Evolutionary conservation across 2,113 vertebrate species (phyloP).

Genomic region (Dicaeum eximium): DNA sequence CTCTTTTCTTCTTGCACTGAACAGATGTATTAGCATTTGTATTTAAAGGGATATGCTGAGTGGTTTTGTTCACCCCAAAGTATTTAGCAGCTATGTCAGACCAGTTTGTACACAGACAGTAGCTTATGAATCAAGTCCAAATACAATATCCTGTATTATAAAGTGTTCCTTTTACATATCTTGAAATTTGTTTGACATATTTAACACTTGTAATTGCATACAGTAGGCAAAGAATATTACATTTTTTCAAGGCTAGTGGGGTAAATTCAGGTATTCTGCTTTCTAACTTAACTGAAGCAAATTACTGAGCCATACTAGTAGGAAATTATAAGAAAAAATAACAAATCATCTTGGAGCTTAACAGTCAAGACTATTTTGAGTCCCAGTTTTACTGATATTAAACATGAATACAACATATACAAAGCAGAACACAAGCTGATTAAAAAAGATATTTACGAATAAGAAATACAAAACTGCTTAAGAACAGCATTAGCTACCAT

Average conservation of each 20-base stretch:
- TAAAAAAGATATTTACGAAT: neutral
- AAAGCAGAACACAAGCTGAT: neutral
- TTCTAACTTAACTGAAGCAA: neutral
- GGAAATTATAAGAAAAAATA: neutral
- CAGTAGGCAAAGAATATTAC: neutral
- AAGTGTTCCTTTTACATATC: constrained; percentile 2
- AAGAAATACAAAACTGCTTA: neutral
- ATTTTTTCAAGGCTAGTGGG: neutral
- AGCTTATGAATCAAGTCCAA: constrained; percentile 47
- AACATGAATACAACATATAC: neutral
- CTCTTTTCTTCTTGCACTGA: constrained; percentile 59
- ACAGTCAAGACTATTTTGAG: neutral
- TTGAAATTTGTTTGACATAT: constrained; percentile 37
- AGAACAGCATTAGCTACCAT: neutral
- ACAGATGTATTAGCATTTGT: constrained; percentile 52
- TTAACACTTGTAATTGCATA: constrained; percentile 34
- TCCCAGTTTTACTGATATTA: constrained; percentile 11
- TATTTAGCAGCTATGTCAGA: constrained; percentile 50
- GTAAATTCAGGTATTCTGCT: neutral
- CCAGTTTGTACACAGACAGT: constrained; percentile 7
- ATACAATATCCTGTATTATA: constrained; percentile 2
- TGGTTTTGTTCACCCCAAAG: constrained; percentile 45
- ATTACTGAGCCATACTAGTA: neutral
- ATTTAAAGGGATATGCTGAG: constrained; percentile 60
- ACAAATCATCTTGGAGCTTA: neutral